Evolutionary conservation across 2,888 invertebrate species (phyloP).

Genomic region (Ischnura elegans): DNA sequence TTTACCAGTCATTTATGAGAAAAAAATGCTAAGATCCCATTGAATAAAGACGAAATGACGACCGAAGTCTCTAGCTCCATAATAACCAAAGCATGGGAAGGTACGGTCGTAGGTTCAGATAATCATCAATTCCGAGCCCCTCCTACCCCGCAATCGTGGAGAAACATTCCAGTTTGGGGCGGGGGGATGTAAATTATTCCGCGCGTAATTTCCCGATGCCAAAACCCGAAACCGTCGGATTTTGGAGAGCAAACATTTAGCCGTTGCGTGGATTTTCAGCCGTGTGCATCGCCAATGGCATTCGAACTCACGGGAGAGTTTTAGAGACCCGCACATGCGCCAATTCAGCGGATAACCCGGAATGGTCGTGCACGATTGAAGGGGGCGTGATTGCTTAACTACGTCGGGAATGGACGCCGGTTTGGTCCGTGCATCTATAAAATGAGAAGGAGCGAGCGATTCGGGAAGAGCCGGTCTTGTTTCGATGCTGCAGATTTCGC

Average conservation of each 20-base stretch:
- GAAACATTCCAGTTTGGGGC: neutral
- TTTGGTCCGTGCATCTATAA: neutral
- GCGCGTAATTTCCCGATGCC: neutral
- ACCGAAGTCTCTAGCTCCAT: neutral
- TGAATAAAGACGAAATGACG: neutral
- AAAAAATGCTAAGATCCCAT: too few species aligned
- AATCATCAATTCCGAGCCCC: neutral
- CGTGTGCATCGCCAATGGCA: neutral
- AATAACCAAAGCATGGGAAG: neutral
- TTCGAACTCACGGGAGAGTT: neutral
- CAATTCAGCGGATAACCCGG: neutral
- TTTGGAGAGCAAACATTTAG: neutral
- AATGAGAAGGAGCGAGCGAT: neutral
- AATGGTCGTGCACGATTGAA: neutral
- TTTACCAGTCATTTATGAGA: too few species aligned
- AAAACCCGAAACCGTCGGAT: neutral
- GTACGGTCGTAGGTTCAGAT: neutral
- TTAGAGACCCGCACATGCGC: neutral
- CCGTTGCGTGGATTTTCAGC: neutral
- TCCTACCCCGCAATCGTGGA: neutral
- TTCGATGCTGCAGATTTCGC: neutral
- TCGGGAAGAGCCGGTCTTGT: neutral
- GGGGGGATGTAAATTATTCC: neutral
- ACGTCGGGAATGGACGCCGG: neutral
- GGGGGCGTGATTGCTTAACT: neutral